Conservation (phyloP, 2,113 vertebrate genomes). For the Lynx canadensis region DNA sequence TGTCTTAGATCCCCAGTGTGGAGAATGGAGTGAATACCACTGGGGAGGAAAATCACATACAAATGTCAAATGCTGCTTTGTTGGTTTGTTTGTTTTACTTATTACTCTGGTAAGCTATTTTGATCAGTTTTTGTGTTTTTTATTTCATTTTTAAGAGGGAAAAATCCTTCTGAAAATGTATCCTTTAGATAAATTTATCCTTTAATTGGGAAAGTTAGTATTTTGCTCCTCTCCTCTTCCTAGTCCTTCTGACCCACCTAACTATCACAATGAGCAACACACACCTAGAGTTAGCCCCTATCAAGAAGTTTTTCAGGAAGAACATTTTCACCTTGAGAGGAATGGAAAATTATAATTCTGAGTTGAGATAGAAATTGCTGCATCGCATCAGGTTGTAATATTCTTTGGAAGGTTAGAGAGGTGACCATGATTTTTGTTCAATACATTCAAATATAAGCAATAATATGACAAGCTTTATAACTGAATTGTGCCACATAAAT, state of each 20-base stretch:
- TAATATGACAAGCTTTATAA: neutral
- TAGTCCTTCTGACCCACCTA: neutral
- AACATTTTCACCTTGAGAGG: neutral
- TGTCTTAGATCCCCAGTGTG: neutral
- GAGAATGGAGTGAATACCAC: neutral
- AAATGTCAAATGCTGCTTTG: neutral
- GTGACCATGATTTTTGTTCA: neutral
- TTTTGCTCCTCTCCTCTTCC: neutral
- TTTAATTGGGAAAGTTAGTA: neutral
- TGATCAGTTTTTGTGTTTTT: neutral
- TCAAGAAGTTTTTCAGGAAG: neutral
- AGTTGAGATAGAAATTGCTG: neutral
- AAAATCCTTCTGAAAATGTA: neutral
- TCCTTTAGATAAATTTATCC: neutral
- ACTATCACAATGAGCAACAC: neutral
- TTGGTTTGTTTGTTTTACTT: too few relatives aligned
- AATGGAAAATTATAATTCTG: neutral
- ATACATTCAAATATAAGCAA: neutral
- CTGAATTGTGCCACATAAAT: neutral
- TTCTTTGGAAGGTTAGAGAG: neutral
- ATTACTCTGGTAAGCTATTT: neutral
- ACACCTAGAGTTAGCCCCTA: neutral
- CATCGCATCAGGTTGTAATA: neutral
- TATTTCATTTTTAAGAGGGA: neutral
- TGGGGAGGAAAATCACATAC: neutral